Percentiles rank a stretch among this genome's conserved stretches.
Evolutionary conservation across 2,888 invertebrate species (phyloP).

Genomic region (Venustoraphidia nigricollis): DNA sequence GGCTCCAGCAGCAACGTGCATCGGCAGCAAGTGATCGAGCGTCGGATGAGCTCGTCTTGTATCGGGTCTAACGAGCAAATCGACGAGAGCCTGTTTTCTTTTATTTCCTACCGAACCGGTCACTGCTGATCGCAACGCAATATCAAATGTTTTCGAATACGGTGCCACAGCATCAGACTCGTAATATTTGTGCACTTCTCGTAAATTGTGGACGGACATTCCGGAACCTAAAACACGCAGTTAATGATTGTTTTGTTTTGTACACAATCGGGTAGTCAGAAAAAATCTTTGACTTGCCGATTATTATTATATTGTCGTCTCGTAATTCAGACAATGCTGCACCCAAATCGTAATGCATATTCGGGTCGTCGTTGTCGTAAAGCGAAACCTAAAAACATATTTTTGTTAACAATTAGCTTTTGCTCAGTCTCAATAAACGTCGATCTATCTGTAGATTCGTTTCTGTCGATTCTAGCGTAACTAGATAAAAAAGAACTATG

Average conservation of each 20-base stretch:
- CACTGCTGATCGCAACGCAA: neutral
- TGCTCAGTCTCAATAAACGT: no score
- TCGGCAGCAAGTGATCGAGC: conserved; percentile 1
- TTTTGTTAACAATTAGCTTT: no score
- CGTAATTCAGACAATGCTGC: neutral
- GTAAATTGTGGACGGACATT: conserved; percentile 3
- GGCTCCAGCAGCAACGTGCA: conserved; percentile 2
- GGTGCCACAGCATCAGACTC: neutral
- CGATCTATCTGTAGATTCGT: no score
- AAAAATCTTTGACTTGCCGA: neutral
- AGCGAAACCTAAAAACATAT: neutral
- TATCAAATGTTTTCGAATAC: neutral
- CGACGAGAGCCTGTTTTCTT: neutral
- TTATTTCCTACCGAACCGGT: neutral
- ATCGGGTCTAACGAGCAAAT: neutral
- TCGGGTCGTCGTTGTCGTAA: neutral
- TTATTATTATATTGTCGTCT: neutral
- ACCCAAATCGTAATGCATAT: conserved; percentile 1
- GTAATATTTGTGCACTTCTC: neutral
- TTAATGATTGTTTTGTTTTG: no score
- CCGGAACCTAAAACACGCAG: neutral
- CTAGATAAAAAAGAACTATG: no score
- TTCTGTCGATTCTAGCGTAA: no score
- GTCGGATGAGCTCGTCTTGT: conserved; percentile 1
- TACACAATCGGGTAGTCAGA: no score